These are phyloP conservation scores for Leucoraja ocellata DNA, from an alignment of 2,797 vertebrate species.

Conservation along the genomic window DNA sequence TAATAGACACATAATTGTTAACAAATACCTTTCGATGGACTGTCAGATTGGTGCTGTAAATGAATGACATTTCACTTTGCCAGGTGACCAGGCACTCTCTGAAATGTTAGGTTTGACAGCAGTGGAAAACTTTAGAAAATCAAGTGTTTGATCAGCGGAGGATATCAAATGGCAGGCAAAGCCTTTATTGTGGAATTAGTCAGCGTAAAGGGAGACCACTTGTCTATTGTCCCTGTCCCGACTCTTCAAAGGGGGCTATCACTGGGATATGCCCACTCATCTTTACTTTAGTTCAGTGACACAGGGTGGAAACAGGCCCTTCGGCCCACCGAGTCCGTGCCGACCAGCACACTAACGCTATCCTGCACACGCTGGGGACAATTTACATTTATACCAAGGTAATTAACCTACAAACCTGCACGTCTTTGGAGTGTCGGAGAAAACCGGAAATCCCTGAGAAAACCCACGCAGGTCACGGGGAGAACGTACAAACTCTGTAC, in stretches of 20 bases:
- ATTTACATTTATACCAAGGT: no score
- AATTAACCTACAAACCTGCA: no score
- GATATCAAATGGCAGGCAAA: background rate
- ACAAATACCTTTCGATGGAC: constrained; percentile 93
- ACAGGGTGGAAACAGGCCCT: no score
- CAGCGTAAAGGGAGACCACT: background rate
- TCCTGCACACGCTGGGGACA: no score
- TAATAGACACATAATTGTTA: constrained; percentile 88
- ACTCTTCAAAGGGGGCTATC: background rate
- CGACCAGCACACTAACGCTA: no score
- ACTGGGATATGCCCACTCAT: no score
- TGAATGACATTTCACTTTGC: constrained; percentile 38
- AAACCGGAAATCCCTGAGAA: no score
- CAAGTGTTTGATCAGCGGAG: background rate
- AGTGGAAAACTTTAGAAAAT: background rate
- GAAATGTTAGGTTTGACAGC: constrained; percentile 12
- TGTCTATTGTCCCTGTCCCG: background rate
- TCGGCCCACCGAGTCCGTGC: no score
- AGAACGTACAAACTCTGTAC: no score
- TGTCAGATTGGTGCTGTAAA: constrained; percentile 50
- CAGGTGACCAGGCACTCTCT: background rate
- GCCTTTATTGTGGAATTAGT: background rate
- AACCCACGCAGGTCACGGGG: no score
- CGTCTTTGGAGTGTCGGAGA: no score
- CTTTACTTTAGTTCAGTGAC: no score